Base-by-base conservation (phyloP, 2,888 invertebrate species). In the Caenorhabditis wallacei region DNA sequence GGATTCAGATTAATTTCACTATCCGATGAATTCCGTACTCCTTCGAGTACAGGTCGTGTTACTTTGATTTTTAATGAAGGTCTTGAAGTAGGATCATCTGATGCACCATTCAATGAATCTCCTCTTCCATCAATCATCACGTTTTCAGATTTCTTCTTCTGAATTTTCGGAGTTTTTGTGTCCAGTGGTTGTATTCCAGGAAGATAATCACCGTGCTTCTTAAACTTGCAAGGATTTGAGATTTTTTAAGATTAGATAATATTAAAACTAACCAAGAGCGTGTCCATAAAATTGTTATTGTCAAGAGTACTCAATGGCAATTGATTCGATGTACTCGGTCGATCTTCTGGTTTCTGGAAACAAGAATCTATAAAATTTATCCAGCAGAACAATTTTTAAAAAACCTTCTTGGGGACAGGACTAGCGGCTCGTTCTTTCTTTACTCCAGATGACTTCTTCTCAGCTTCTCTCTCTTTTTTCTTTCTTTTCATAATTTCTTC, bases 111-210 rank as follows among this genome's bases (percentile, higher is more conserved):
- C 40, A 10, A 35, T 40, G 30, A 30, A 40, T 40, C 35, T 40
- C 7, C 16, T 10, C 16, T 40, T 40, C 2, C 13, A 13, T 40
- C 13, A 10, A n/a, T 13, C 8, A 16, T 16, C 1, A 5, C 18
- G 35, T 7, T 35, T 22, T 24, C 30, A 10, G 10, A 4, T 2
- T 13, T 48, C 46, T 72, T 72, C 54, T 72, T 72, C 30, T 72
- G 61, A 1, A 72, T 72, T 18, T 53, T 18, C 7, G 72, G 72
- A 43, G 72, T 63, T 2, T 72, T 63, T 7, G 1, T 3, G 30
- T 63, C 54, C 53, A 72, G 63, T n/a, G 51, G 43, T n/a, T 40
- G 13, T 11, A 72, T 63, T 13, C 72, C 72, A 2, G 72, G 63
- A 30, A 18, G 61, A 57, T 26, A 13, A n/a, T n/a, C 22, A 11